Evolutionary conservation across 1,140 invertebrate species (phyloP).

Genomic region (Pogonomyrmex barbatus): DNA sequence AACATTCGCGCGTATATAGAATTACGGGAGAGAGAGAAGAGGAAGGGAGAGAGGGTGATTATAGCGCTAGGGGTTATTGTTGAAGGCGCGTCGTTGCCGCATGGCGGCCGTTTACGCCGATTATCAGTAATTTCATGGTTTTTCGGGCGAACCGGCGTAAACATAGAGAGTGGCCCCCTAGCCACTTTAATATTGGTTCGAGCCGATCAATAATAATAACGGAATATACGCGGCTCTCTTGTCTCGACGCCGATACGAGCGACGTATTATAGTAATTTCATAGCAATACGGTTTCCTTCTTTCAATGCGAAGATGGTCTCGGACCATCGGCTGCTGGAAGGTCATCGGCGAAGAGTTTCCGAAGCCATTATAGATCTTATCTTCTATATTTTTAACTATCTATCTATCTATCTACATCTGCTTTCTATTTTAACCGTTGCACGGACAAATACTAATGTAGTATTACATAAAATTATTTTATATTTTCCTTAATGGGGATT

Average conservation of each 20-base stretch:
- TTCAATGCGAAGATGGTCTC: conserved; percentile 29
- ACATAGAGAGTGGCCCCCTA: conserved; percentile 80
- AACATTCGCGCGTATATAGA: conserved; percentile 6
- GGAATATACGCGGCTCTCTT: conserved; percentile 80
- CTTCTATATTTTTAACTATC: no score
- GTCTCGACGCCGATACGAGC: conserved; percentile 76
- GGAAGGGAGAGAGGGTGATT: conserved; percentile 53
- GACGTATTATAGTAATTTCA: conserved; percentile 85
- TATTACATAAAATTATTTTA: background rate
- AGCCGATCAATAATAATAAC: conserved; percentile 85
- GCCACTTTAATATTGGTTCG: conserved; percentile 83
- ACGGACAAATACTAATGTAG: background rate
- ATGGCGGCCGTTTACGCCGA: conserved; percentile 76
- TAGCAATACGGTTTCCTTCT: conserved; percentile 51
- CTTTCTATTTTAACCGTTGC: background rate
- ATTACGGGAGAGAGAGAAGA: background rate
- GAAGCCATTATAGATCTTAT: background rate
- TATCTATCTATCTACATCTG: no score
- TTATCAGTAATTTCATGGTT: conserved; percentile 85
- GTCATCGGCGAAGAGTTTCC: conserved; percentile 24
- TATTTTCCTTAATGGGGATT: background rate
- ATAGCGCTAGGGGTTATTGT: conserved; percentile 75
- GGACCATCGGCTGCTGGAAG: conserved; percentile 36
- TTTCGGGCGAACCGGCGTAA: conserved; percentile 83
- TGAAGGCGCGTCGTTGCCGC: conserved; percentile 69